A percentile compares a stretch with the other conserved stretches of the same genome.
Evolutionary conservation across 2,888 invertebrate species (phyloP).

Genomic region (Aphelenchoides bicaudatus): DNA sequence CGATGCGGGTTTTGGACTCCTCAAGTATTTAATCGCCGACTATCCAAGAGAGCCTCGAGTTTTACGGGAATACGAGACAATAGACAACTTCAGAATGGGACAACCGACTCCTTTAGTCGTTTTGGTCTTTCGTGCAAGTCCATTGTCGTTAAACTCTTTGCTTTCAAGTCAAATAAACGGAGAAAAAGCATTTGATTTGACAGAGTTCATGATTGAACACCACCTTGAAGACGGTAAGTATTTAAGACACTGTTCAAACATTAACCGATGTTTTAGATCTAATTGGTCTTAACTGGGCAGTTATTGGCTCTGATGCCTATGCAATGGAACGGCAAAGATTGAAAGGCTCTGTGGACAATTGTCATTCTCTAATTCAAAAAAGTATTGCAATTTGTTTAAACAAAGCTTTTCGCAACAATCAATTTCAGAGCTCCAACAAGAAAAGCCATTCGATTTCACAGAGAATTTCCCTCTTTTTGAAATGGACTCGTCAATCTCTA

Average conservation of each 20-base stretch:
- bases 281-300: constrained; percentile 50
- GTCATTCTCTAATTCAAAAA: constrained; percentile 51
- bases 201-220: constrained; percentile 48
- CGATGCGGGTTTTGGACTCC: constrained; percentile 55
- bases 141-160: neutral
- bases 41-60: constrained; percentile 51
- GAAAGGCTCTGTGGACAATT: constrained; percentile 50
- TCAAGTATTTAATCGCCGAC: constrained; percentile 52
- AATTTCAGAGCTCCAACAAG: constrained; percentile 37
- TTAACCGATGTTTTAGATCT: constrained; percentile 38
- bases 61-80: constrained; percentile 44
- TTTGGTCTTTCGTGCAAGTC: constrained; percentile 46
- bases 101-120: constrained; percentile 53
- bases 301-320: constrained; percentile 52
- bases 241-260: neutral
- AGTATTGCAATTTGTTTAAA: constrained; percentile 32
- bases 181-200: constrained; percentile 43
- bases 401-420: constrained; percentile 3
- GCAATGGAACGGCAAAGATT: constrained; percentile 54
- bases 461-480: constrained; percentile 41
- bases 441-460: constrained; percentile 35
- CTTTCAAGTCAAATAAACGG: constrained; percentile 3
- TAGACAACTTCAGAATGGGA: constrained; percentile 49
- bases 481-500: constrained; percentile 49
- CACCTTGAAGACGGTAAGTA: constrained; percentile 45